These are phyloP conservation scores for Darevskia mixta DNA, from an alignment of 2,797 vertebrate species.

Conservation along the genomic window DNA sequence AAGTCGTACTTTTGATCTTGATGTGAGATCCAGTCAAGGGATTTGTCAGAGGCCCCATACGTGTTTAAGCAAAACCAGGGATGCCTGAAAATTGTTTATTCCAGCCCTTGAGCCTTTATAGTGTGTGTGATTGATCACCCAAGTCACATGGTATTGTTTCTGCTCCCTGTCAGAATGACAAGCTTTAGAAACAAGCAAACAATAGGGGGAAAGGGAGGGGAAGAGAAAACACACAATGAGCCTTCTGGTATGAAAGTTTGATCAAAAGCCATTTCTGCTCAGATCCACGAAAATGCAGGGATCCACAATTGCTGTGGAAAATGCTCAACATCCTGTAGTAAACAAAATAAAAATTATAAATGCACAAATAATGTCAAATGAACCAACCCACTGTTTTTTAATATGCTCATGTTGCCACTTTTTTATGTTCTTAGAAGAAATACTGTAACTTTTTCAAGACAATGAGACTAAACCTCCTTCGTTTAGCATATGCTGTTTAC, in stretches of 20 bases:
- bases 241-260: conserved; percentile 34
- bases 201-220: neutral
- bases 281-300: conserved; percentile 9
- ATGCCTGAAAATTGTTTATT: neutral
- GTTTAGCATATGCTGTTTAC: neutral
- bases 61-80: neutral
- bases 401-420: neutral
- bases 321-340: neutral
- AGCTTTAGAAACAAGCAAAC: conserved; percentile 31
- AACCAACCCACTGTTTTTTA: conserved; percentile 6
- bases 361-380: neutral
- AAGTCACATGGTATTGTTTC: neutral
- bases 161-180: neutral
- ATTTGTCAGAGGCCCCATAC: neutral
- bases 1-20: accelerated
- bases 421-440: neutral
- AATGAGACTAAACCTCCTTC: no score
- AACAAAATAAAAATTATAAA: neutral
- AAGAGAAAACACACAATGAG: neutral
- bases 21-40: conserved; percentile 1
- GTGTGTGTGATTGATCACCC: neutral
- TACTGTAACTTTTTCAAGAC: neutral
- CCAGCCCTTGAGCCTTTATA: neutral
- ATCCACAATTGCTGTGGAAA: neutral
- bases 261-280: neutral